These are phyloP conservation scores for Leptinotarsa texana DNA, from an alignment of 1,140 invertebrate genomes.

Conservation along the genomic window DNA sequence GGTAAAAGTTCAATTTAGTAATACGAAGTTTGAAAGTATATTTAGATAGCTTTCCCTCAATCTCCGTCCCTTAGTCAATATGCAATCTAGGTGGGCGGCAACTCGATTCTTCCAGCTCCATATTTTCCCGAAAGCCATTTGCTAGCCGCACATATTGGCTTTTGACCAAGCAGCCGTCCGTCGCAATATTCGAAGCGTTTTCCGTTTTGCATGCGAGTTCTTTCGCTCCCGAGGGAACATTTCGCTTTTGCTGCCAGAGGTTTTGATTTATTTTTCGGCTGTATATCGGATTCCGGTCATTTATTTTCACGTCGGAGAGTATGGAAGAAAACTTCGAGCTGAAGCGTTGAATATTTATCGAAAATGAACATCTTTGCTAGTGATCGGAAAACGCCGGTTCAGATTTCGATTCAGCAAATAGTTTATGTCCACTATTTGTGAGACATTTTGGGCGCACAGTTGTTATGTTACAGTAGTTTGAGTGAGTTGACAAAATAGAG, in stretches of 20 bases:
- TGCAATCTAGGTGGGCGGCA: constrained; percentile 37
- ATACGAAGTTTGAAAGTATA: neutral
- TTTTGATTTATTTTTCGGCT: constrained; percentile 15
- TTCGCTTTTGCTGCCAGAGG: constrained; percentile 20
- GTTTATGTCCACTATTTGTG: too few relatives aligned
- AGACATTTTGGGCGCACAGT: too few relatives aligned
- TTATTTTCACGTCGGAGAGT: neutral
- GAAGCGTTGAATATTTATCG: neutral
- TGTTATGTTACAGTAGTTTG: too few relatives aligned
- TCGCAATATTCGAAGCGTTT: constrained; percentile 28
- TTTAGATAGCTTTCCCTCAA: neutral
- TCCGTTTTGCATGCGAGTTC: constrained; percentile 23
- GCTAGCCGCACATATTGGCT: constrained; percentile 41
- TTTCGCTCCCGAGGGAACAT: constrained; percentile 19
- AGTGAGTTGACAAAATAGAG: too few relatives aligned
- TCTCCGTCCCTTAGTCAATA: neutral
- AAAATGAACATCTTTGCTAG: neutral
- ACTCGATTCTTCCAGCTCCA: constrained; percentile 41
- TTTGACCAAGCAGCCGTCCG: constrained; percentile 30
- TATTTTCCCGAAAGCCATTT: constrained; percentile 45
- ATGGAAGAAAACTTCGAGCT: neutral
- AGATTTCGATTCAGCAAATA: too few relatives aligned
- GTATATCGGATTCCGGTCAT: neutral
- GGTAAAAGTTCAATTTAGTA: neutral
- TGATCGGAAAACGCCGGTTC: too few relatives aligned